Base-by-base conservation (phyloP, 2,888 invertebrate species). In the Cerceris rybyensis region DNA sequence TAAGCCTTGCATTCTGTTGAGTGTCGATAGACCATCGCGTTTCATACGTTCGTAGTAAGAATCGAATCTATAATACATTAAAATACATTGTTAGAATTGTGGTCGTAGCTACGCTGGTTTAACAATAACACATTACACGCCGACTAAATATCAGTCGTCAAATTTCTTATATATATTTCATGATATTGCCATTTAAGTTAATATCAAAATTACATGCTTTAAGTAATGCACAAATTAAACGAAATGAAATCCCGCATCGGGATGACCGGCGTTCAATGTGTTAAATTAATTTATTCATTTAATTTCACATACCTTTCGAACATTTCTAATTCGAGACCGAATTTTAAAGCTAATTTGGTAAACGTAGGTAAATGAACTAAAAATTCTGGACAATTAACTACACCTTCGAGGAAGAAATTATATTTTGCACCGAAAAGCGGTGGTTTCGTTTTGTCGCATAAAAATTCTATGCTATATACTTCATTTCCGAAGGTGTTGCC, bases 361-460 rank as follows among this genome's bases (percentile, higher is more conserved):
- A 99, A 93, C 6, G 96, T 94, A 16, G 98, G 97, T 92, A 99
- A 98, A 93, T 99, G 96, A 14, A 99, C 98, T 74, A 99, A 94
- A 93, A 99, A 99, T 92, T 99, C 99, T 0, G 99, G 99, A 92
- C 99, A 99, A 92, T 99, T 96, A 0, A 99, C 99, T 7, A 98
- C 98, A 50, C 97, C 98, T 90, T 99, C 98, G 84, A 99, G 93
- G 89, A 97, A 96, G 92, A 99, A 99, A 93, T 98, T 96, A 93
- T 99, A 99, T 91, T 98, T 97, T 17, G 97, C 98, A 54, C 99
- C 99, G 94, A 99, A 99, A 17, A 99, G 93, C 0, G 98, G 97
- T 86, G 95, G 95, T 11, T 95, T 94, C 63, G 93, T 91, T 82
- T 88, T 94, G 87, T 85, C 93, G 92, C 95, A 95, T 69, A 95